Percentiles rank a stretch among this genome's conserved stretches.
Conservation (phyloP, 2,113 vertebrate species). For the Okapia johnstoni region DNA sequence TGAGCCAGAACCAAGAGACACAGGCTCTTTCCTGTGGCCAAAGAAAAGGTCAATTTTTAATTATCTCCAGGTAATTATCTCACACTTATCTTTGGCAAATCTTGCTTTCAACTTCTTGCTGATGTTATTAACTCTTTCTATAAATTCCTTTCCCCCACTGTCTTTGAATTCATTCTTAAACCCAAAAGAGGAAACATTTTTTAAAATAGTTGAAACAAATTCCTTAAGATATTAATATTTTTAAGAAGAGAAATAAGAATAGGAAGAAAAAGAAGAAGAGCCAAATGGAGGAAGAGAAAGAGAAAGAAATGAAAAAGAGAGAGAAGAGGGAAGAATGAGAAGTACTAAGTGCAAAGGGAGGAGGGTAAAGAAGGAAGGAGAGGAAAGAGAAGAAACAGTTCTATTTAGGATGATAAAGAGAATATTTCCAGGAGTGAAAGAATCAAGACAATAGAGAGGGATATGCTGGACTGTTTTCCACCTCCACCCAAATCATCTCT, state of each 20-base stretch:
- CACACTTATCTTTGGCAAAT: constrained; percentile 1
- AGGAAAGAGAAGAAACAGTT: neutral
- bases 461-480: neutral
- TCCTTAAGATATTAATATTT: neutral
- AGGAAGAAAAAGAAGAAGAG: neutral
- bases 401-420: neutral
- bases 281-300: neutral
- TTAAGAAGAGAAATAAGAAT: neutral
- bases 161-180: constrained; percentile 29
- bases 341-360: neutral
- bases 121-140: constrained; percentile 6
- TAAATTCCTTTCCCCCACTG: neutral
- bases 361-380: neutral
- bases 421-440: neutral
- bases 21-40: neutral
- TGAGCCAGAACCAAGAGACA: neutral
- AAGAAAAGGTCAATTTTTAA: neutral
- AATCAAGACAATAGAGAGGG: neutral
- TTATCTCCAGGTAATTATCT: neutral
- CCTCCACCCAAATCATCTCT: neutral
- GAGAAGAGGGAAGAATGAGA: neutral
- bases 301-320: neutral
- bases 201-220: constrained; percentile 4
- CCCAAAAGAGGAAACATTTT: neutral
- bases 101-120: constrained; percentile 40